A percentile compares a stretch with the other conserved stretches of the same genome.
These are phyloP conservation scores for Drosophila trapezifrons DNA, from an alignment of 1,140 invertebrate species.

Conservation along the genomic window DNA sequence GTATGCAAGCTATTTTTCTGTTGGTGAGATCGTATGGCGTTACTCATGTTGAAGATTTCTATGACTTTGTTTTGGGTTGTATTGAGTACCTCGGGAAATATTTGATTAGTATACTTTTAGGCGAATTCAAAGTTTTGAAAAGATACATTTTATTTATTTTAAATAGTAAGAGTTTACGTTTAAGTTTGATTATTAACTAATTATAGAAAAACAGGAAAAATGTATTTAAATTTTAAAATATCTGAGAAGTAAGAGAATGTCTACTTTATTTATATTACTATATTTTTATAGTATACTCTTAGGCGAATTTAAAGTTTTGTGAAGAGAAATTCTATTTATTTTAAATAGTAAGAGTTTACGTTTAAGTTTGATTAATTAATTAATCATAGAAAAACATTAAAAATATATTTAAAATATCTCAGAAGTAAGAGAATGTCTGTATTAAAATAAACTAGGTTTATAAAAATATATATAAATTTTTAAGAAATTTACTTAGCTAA, in stretches of 20 bases:
- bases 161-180: neutral
- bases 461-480: neutral
- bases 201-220: neutral
- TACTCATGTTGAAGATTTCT: too few relatives aligned
- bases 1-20: too few relatives aligned
- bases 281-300: too few relatives aligned
- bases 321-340: neutral
- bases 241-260: accelerated
- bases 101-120: too few relatives aligned
- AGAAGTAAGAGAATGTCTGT: accelerated
- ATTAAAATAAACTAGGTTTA: neutral
- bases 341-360: neutral
- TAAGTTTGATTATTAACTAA: too few relatives aligned
- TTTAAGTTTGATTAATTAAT: too few relatives aligned
- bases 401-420: neutral
- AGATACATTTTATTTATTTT: neutral
- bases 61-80: too few relatives aligned
- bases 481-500: neutral
- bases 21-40: too few relatives aligned
- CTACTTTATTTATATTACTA: too few relatives aligned
- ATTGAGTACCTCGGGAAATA: too few relatives aligned
- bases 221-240: neutral
- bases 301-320: too few relatives aligned
- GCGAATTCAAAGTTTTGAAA: too few relatives aligned
- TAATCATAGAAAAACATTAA: neutral